These are phyloP conservation scores for Cancer borealis DNA, from an alignment of 2,888 invertebrate genomes.

Conservation along the genomic window DNA sequence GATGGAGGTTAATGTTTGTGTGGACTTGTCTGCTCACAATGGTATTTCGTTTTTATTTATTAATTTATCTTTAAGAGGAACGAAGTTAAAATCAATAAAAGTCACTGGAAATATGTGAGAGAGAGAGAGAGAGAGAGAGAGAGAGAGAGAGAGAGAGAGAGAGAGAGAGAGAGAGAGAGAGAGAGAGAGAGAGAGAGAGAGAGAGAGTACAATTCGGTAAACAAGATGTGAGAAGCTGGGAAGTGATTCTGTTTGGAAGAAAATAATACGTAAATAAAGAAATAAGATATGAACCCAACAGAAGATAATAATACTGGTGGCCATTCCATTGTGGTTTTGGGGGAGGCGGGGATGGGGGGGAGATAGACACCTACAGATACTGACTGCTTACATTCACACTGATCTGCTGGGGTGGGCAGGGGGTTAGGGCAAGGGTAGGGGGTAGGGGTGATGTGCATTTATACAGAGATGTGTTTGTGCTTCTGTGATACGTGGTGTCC, in stretches of 20 bases:
- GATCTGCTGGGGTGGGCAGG: neutral
- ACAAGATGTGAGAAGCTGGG: neutral
- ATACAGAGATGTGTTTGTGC: slow-evolving; percentile 1
- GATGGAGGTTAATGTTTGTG: too few species aligned
- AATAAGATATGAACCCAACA: neutral
- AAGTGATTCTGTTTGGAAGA: neutral
- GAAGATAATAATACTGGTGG: neutral
- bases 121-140: too few species aligned
- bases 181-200: neutral
- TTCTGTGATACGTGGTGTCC: neutral
- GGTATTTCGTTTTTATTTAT: neutral
- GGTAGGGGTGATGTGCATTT: neutral
- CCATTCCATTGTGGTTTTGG: slow-evolving; percentile 5
- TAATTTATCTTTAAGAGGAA: neutral
- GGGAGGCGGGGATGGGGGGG: neutral
- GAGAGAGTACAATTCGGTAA: neutral
- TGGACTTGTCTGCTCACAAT: too few species aligned
- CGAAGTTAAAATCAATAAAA: neutral
- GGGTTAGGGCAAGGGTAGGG: neutral
- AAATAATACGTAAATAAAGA: neutral
- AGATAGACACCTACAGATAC: neutral
- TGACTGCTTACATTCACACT: neutral
- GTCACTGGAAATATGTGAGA: neutral
- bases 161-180: slow-evolving; percentile 5
- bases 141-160: too few species aligned